Conservation (phyloP, 2,113 vertebrate genomes). For the Chlorodrepanis virens region DNA sequence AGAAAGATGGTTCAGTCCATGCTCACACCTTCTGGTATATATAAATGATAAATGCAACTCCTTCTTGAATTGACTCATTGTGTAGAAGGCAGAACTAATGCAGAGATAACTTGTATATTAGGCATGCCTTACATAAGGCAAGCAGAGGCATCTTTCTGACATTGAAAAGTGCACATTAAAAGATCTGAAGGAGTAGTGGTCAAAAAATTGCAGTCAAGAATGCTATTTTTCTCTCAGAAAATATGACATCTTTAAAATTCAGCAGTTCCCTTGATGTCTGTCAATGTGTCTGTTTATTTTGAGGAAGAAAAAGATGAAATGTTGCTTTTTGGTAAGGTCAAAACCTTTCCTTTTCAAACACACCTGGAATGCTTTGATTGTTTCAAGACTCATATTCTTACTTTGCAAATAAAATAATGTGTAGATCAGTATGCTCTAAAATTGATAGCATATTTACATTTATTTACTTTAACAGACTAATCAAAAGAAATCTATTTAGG, state of each 20-base stretch:
- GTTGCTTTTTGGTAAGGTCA: neutral
- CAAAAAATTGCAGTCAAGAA: neutral
- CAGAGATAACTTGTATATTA: neutral
- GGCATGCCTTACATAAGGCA: neutral
- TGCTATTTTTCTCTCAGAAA: neutral
- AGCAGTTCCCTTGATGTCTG: slow-evolving; percentile 4
- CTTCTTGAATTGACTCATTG: slow-evolving; percentile 19
- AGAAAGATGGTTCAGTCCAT: neutral
- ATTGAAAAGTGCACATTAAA: neutral
- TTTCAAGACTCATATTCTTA: neutral
- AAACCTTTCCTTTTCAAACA: slow-evolving; percentile 3
- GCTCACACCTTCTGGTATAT: neutral
- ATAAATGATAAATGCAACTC: neutral
- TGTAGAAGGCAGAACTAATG: slow-evolving; percentile 18
- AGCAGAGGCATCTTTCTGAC: neutral
- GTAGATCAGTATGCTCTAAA: neutral
- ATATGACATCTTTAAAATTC: slow-evolving; percentile 29
- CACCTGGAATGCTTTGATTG: neutral
- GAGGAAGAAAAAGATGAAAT: neutral
- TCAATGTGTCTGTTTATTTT: slow-evolving; percentile 26
- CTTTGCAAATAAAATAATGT: neutral
- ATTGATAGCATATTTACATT: neutral
- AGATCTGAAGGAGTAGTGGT: neutral
- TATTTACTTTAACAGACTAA: neutral
- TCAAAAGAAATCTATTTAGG: neutral